Evolutionary conservation across 2,113 vertebrate species (phyloP).

Genomic region (Serinus canaria): DNA sequence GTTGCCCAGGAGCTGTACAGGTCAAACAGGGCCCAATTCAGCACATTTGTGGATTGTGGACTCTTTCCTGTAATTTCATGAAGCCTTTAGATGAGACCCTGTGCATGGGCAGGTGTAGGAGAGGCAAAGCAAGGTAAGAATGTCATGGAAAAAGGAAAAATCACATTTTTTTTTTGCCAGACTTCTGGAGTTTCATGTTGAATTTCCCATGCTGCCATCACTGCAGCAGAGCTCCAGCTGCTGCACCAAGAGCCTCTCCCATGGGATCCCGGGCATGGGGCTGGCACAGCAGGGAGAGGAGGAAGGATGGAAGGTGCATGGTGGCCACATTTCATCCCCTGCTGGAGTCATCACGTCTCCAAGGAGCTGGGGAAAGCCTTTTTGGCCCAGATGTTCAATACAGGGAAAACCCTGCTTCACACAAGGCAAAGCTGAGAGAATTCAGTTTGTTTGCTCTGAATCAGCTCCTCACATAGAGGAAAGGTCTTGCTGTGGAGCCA

Average conservation of each 20-base stretch:
- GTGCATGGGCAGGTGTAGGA: background rate
- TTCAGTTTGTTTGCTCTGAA: background rate
- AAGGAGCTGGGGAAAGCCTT: background rate
- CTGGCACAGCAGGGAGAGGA: background rate
- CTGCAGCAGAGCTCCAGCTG: background rate
- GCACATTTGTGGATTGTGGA: background rate
- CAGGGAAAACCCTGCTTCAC: background rate
- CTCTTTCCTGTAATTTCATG: background rate
- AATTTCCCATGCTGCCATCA: background rate
- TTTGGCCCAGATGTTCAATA: accelerated
- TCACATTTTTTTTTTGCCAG: too few species aligned
- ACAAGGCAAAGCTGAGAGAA: background rate
- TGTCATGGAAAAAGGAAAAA: background rate
- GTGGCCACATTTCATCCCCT: background rate
- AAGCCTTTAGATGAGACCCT: background rate
- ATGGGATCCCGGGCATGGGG: background rate
- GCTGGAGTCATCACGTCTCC: background rate
- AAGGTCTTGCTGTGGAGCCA: background rate
- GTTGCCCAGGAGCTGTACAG: background rate
- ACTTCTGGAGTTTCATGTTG: background rate
- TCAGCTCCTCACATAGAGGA: background rate
- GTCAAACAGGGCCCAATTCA: background rate
- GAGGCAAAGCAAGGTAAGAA: background rate
- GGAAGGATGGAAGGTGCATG: background rate
- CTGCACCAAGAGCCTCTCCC: background rate